Conservation (phyloP, 53 echinoderm and acorn worm species). For the Patiria pectinifera region DNA sequence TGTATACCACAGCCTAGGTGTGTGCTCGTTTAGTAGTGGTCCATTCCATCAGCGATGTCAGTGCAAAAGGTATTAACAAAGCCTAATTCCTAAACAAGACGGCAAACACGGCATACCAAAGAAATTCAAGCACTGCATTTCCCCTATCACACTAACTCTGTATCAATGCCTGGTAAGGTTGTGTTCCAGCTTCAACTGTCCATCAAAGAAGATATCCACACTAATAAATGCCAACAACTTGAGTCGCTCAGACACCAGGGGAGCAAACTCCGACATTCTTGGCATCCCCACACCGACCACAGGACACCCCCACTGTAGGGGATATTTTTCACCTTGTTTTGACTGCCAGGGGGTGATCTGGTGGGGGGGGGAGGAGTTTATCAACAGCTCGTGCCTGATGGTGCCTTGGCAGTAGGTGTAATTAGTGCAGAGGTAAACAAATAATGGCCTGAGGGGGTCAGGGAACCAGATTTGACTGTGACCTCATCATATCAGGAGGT, state of each 20-base stretch:
- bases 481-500: neutral
- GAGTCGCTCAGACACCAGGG: neutral
- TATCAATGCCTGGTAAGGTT: neutral
- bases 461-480: slow-evolving; percentile 6
- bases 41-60: neutral
- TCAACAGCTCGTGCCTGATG: neutral
- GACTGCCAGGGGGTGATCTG: slow-evolving; percentile 31
- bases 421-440: slow-evolving; percentile 9
- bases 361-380: neutral
- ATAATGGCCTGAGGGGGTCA: neutral
- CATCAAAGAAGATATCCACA: neutral
- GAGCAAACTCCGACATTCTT: slow-evolving; percentile 10
- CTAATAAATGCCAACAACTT: neutral
- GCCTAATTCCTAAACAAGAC: neutral
- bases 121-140: neutral
- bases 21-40: neutral
- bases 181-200: neutral
- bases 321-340: slow-evolving; percentile 51
- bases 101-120: neutral
- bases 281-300: slow-evolving; percentile 24
- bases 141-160: neutral
- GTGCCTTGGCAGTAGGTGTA: neutral
- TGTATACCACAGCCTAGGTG: neutral
- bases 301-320: neutral
- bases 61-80: neutral